Evolutionary conservation across 2,888 invertebrate species (phyloP).

Genomic region (Drosophila diplacantha): DNA sequence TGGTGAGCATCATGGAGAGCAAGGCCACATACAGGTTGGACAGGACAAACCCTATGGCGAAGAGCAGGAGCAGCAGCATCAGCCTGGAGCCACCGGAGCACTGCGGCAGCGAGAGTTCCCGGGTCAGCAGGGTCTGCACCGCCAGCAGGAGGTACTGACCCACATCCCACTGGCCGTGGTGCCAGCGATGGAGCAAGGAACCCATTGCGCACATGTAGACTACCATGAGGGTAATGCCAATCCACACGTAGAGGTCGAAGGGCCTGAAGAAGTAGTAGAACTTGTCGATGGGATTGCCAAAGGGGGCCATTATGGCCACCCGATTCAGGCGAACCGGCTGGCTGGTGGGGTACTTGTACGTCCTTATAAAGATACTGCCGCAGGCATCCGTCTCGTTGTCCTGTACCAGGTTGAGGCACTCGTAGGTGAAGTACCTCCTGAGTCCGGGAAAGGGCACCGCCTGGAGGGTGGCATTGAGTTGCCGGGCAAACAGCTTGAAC

Average conservation of each 20-base stretch:
- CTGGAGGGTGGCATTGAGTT: conserved; percentile 22
- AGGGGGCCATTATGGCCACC: conserved; percentile 30
- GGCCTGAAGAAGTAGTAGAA: conserved; percentile 51
- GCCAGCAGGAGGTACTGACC: conserved; percentile 46
- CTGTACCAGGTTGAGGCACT: conserved; percentile 17
- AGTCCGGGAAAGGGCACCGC: conserved; percentile 14
- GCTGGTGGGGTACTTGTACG: conserved; percentile 24
- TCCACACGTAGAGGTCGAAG: conserved; percentile 26
- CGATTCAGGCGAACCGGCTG: conserved; percentile 33
- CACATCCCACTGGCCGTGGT: conserved; percentile 21
- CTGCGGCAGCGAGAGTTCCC: conserved; percentile 12
- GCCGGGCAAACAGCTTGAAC: conserved; percentile 25
- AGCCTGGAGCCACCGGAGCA: background rate
- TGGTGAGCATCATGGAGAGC: conserved; percentile 54
- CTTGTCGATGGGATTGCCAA: conserved; percentile 44
- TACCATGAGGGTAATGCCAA: conserved; percentile 8
- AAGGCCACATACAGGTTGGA: conserved; percentile 42
- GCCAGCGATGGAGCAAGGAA: conserved; percentile 29
- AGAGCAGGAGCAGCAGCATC: conserved; percentile 25
- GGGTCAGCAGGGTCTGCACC: conserved; percentile 32
- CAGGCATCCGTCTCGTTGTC: conserved; percentile 25
- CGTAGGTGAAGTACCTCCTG: conserved; percentile 14
- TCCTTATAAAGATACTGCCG: conserved; percentile 34
- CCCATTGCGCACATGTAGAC: conserved; percentile 24
- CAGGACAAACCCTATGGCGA: conserved; percentile 21